A percentile compares a stretch with the other conserved stretches of the same genome.
Evolutionary conservation across 2,888 invertebrate species (phyloP).

Genomic region (Mythimna ferrago): DNA sequence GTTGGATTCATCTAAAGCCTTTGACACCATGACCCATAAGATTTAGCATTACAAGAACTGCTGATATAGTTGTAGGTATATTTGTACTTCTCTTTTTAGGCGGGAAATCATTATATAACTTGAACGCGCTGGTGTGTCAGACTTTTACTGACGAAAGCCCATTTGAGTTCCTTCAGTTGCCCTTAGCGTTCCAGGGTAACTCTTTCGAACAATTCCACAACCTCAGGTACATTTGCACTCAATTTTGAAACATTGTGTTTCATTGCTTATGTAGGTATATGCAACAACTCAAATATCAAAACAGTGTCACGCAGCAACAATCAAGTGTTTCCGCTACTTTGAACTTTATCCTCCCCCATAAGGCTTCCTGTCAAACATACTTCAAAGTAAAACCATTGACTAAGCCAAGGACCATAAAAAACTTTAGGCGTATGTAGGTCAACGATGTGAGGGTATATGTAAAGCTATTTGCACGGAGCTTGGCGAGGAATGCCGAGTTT

Average conservation of each 20-base stretch:
- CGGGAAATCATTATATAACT: too few species aligned
- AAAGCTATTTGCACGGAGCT: slow-evolving; percentile 29
- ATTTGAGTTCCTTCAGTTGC: too few species aligned
- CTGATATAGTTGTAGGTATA: neutral
- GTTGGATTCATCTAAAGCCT: slow-evolving; percentile 12
- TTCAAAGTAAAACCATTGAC: slow-evolving; percentile 16
- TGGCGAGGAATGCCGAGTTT: slow-evolving; percentile 33
- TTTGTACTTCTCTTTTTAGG: too few species aligned
- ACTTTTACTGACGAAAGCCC: too few species aligned
- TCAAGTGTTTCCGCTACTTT: slow-evolving; percentile 18
- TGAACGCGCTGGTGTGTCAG: too few species aligned
- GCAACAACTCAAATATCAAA: neutral
- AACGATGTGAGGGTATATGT: slow-evolving; percentile 14
- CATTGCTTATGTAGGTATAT: too few species aligned
- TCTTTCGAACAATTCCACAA: too few species aligned
- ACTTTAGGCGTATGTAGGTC: slow-evolving; percentile 31
- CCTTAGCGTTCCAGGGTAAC: too few species aligned
- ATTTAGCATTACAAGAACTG: neutral
- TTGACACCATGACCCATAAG: slow-evolving; percentile 5
- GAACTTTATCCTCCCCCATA: slow-evolving; percentile 16
- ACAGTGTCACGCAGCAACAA: neutral
- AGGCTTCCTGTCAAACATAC: slow-evolving; percentile 31
- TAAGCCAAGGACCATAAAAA: slow-evolving; percentile 28
- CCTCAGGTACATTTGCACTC: neutral
- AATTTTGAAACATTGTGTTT: neutral